phyloP scores from a whole-genome alignment of 2,113 vertebrate species.

The Nibea coibor region DNA sequence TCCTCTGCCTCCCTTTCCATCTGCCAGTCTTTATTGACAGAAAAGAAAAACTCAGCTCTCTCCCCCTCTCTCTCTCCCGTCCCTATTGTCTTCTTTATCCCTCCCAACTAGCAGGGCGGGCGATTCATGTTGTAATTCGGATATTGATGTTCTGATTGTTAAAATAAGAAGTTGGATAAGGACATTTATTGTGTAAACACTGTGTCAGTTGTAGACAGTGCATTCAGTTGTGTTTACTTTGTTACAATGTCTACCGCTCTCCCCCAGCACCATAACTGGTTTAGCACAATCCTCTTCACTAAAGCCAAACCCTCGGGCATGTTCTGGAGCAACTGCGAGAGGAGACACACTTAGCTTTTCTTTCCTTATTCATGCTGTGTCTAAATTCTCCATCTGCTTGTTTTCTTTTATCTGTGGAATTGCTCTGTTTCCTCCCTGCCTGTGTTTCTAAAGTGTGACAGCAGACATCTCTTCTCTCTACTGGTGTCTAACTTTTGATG shows the following conservation, averaged over 20 bases:
- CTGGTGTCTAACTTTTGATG: neutral
- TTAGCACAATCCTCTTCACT: conserved; percentile 53
- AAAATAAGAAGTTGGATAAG: conserved; percentile 32
- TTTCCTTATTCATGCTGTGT: conserved; percentile 17
- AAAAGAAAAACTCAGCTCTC: conserved; percentile 11
- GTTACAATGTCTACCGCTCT: conserved; percentile 51
- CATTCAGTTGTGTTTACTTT: conserved; percentile 52
- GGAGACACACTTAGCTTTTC: conserved; percentile 38
- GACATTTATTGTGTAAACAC: conserved; percentile 48
- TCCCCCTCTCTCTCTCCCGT: neutral
- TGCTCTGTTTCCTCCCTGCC: conserved; percentile 12
- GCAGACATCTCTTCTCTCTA: neutral
- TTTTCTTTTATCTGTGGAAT: conserved; percentile 23
- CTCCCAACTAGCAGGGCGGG: conserved; percentile 27
- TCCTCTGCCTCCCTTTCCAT: conserved; percentile 53
- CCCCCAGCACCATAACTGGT: conserved; percentile 38
- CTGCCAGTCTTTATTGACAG: conserved; percentile 58
- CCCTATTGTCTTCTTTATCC: conserved; percentile 38
- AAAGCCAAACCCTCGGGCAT: conserved; percentile 65
- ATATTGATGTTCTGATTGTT: conserved; percentile 50
- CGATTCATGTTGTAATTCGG: conserved; percentile 45
- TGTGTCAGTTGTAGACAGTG: conserved; percentile 44
- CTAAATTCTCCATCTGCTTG: conserved; percentile 28
- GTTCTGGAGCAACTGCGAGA: conserved; percentile 57
- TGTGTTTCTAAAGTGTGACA: conserved; percentile 9